These are phyloP conservation scores for Eleginops maclovinus DNA, from an alignment of 2,113 vertebrate species.

Conservation along the genomic window DNA sequence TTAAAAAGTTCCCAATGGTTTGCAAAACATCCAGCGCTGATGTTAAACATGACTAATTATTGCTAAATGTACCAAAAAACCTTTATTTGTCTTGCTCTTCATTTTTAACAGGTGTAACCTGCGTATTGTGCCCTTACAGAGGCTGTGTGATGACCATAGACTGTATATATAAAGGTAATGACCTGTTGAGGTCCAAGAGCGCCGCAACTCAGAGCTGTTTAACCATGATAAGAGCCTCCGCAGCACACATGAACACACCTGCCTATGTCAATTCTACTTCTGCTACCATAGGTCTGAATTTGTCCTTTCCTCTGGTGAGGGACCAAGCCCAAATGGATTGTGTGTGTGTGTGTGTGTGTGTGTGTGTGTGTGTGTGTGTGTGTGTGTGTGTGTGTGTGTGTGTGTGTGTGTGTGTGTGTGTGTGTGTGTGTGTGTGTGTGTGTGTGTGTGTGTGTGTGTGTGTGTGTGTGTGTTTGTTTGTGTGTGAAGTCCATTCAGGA, in stretches of 20 bases:
- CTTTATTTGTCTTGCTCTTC: conserved; percentile 27
- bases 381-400: too few relatives aligned
- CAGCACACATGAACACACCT: conserved; percentile 38
- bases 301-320: conserved; percentile 28
- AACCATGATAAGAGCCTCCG: conserved; percentile 55
- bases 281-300: conserved; percentile 54
- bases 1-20: too few relatives aligned
- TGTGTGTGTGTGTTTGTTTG: too few relatives aligned
- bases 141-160: conserved; percentile 40
- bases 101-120: conserved; percentile 27
- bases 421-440: too few relatives aligned
- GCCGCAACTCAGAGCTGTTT: conserved; percentile 49
- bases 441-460: too few relatives aligned
- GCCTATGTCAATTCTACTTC: conserved; percentile 13
- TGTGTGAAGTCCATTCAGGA: background rate
- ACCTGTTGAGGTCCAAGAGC: conserved; percentile 46
- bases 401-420: too few relatives aligned
- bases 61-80: background rate
- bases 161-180: too few relatives aligned
- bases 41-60: background rate
- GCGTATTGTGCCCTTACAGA: conserved; percentile 36
- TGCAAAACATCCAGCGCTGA: background rate
- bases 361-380: background rate
- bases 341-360: conserved; percentile 4
- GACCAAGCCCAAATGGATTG: conserved; percentile 31